phyloP scores from a whole-genome alignment of 2,113 vertebrate genomes.

The Machaerirhynchus nigripectus region DNA sequence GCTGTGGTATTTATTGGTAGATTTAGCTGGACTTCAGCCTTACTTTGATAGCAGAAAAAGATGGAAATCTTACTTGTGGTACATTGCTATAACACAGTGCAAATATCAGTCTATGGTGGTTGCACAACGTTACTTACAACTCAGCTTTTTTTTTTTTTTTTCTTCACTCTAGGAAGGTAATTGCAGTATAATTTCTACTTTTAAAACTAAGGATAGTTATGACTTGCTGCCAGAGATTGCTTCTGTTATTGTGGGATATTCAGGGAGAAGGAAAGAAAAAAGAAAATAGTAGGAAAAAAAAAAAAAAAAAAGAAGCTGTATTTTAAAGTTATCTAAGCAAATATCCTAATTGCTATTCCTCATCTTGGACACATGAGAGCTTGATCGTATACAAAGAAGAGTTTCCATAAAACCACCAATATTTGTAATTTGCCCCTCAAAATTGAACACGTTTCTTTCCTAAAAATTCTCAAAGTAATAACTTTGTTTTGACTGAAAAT shows the following conservation, averaged over 20 bases:
- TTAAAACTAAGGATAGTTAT: not conserved
- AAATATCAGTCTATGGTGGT: not conserved
- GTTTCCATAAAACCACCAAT: not conserved
- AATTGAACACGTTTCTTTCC: not conserved
- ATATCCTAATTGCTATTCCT: not conserved
- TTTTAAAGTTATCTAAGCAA: not conserved
- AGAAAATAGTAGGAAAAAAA: rapidly evolving
- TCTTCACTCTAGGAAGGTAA: not conserved
- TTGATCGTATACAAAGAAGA: not conserved
- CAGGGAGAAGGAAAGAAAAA: not conserved
- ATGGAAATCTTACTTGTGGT: not conserved
- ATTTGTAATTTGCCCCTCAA: not conserved
- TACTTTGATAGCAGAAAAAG: not conserved
- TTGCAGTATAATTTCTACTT: not conserved
- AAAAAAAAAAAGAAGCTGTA: rapidly evolving
- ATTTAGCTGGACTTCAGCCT: not conserved
- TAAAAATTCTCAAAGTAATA: not conserved
- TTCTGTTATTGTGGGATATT: not conserved
- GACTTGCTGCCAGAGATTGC: not conserved
- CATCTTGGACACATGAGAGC: not conserved
- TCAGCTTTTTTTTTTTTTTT: not conserved
- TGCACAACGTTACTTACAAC: not conserved
- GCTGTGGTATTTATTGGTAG: not conserved
- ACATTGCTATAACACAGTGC: not conserved
- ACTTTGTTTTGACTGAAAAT: not conserved